phyloP scores from a whole-genome alignment of 2,113 vertebrate genomes.

The Apus apus region DNA sequence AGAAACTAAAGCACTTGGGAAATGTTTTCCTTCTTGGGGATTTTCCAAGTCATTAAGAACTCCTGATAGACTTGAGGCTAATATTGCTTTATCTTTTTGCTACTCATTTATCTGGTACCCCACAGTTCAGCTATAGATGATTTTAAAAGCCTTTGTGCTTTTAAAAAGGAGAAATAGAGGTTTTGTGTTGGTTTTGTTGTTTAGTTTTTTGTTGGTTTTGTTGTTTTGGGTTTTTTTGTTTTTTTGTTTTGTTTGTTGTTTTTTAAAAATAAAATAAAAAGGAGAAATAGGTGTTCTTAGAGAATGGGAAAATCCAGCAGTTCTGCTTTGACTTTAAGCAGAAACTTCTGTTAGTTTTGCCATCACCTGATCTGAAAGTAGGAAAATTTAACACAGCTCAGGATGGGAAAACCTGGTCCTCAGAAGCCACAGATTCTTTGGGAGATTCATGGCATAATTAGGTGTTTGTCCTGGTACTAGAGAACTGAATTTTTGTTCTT shows the following conservation, averaged over 20 bases:
- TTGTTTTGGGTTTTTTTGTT: no score
- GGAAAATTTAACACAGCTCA: background rate
- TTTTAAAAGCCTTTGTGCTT: background rate
- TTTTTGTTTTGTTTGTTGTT: no score
- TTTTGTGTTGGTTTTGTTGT: no score
- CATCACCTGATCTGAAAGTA: background rate
- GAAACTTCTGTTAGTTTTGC: background rate
- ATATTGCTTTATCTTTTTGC: background rate
- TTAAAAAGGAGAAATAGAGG: background rate
- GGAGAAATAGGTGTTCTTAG: background rate
- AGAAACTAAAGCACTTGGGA: background rate
- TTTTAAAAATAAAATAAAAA: background rate
- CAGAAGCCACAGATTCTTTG: background rate
- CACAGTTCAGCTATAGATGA: background rate
- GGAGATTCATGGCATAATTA: background rate
- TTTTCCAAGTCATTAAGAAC: background rate
- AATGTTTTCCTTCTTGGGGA: background rate
- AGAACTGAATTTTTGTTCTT: background rate
- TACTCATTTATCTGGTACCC: background rate
- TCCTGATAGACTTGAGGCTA: background rate
- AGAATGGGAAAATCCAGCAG: background rate
- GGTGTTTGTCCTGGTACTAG: background rate
- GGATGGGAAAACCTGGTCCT: background rate
- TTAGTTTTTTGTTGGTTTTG: no score
- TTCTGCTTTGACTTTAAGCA: background rate